Percentiles rank a stretch among this genome's conserved stretches.
Evolutionary conservation across 2,888 invertebrate species (phyloP).

Genomic region (Marasmarcha lunaedactyla): DNA sequence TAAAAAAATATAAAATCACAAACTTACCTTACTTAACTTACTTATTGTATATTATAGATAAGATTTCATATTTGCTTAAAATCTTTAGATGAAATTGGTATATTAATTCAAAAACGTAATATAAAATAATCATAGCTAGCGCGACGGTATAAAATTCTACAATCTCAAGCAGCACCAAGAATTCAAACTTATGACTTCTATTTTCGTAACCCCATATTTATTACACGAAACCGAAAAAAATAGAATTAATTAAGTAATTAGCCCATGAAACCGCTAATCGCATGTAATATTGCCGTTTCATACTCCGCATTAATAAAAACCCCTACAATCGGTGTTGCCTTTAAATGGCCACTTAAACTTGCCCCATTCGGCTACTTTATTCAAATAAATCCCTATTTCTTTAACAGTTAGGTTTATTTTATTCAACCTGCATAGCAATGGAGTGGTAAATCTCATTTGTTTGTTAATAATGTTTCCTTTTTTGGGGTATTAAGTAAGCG

Average conservation of each 20-base stretch:
- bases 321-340: conserved; percentile 11
- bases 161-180: too few relatives aligned
- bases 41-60: too few relatives aligned
- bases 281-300: conserved; percentile 36
- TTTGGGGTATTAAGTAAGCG: conserved; percentile 38
- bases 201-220: conserved; percentile 14
- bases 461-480: conserved; percentile 27
- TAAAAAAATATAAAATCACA: too few relatives aligned
- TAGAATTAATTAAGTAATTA: conserved; percentile 47
- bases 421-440: conserved; percentile 11
- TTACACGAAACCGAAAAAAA: conserved; percentile 27
- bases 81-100: too few relatives aligned
- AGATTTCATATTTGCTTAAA: too few relatives aligned
- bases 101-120: too few relatives aligned
- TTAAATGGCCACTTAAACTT: conserved; percentile 12
- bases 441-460: conserved; percentile 1
- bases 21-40: too few relatives aligned
- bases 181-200: too few relatives aligned
- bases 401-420: conserved; percentile 10
- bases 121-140: too few relatives aligned
- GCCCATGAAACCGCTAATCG: conserved; percentile 34
- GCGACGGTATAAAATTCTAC: too few relatives aligned
- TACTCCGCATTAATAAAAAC: conserved; percentile 26
- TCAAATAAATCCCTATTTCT: conserved; percentile 11
- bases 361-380: neutral